Conservation (phyloP, 2,888 invertebrate genomes). For the Leucania comma region DNA sequence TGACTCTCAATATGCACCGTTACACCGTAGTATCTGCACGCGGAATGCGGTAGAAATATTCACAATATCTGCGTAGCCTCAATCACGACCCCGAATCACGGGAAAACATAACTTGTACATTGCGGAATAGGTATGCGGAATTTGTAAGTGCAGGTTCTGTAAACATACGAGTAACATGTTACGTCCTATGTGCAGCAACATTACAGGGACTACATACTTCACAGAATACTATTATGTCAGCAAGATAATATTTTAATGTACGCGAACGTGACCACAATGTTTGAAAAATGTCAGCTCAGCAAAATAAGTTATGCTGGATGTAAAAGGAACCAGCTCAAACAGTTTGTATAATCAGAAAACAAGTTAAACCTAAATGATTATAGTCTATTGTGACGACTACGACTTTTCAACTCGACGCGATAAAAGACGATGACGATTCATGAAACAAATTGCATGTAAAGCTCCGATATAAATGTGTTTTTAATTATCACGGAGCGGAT, state of each 20-base stretch:
- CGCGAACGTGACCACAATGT: slow-evolving; percentile 15
- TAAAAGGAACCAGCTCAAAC: slow-evolving; percentile 25
- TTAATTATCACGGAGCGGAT: slow-evolving; percentile 76
- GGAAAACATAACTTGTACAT: slow-evolving; percentile 40
- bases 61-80: slow-evolving; percentile 54
- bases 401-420: slow-evolving; percentile 43
- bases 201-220: background rate
- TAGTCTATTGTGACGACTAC: slow-evolving; percentile 32
- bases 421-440: slow-evolving; percentile 68
- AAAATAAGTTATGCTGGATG: slow-evolving; percentile 25
- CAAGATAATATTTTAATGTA: slow-evolving; percentile 23
- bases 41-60: slow-evolving; percentile 60
- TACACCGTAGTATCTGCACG: slow-evolving; percentile 15
- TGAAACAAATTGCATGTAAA: slow-evolving; percentile 69
- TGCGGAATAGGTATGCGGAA: slow-evolving; percentile 19
- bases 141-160: slow-evolving; percentile 35
- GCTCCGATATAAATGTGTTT: slow-evolving; percentile 76
- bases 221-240: background rate
- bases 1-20: slow-evolving; percentile 52
- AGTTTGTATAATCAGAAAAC: slow-evolving; percentile 23
- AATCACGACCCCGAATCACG: slow-evolving; percentile 53
- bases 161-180: slow-evolving; percentile 8
- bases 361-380: slow-evolving; percentile 31
- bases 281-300: slow-evolving; percentile 10
- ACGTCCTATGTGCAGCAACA: background rate